Percentiles rank a stretch among this genome's conserved stretches.
These are phyloP conservation scores for Scrobipalpa costella DNA, from an alignment of 2,888 invertebrate genomes.

Conservation along the genomic window DNA sequence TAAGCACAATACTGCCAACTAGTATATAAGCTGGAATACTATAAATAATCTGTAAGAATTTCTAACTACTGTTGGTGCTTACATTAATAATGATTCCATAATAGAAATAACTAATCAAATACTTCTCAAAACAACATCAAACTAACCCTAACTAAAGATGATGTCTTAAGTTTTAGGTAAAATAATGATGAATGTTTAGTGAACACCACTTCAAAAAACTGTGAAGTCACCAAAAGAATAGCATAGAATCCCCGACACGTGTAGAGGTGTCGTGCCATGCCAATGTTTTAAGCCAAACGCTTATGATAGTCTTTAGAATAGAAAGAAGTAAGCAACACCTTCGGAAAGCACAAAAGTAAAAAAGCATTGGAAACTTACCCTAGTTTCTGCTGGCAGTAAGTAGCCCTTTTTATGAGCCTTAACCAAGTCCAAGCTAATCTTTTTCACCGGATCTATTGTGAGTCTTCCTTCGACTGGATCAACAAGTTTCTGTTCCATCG, in stretches of 20 bases:
- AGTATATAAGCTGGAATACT: slow-evolving; percentile 30
- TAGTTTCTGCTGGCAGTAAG: slow-evolving; percentile 94
- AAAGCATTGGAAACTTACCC: slow-evolving; percentile 86
- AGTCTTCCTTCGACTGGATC: slow-evolving; percentile 89
- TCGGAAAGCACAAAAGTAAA: slow-evolving; percentile 66
- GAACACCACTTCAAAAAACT: slow-evolving; percentile 58
- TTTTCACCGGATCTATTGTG: slow-evolving; percentile 78
- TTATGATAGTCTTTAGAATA: slow-evolving; percentile 71
- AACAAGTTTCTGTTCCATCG: slow-evolving; percentile 86
- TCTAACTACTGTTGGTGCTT: slow-evolving; percentile 32
- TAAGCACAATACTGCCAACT: slow-evolving; percentile 36
- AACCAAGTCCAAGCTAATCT: slow-evolving; percentile 86
- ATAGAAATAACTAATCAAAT: slow-evolving; percentile 44
- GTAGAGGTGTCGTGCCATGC: slow-evolving; percentile 76
- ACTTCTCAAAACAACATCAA: slow-evolving; percentile 39
- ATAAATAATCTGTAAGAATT: slow-evolving; percentile 29
- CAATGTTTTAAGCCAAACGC: slow-evolving; percentile 76
- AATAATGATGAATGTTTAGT: slow-evolving; percentile 39
- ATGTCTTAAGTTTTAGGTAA: slow-evolving; percentile 42
- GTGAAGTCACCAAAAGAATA: slow-evolving; percentile 53
- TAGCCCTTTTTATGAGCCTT: slow-evolving; percentile 94
- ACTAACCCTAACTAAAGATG: slow-evolving; percentile 28
- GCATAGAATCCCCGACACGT: slow-evolving; percentile 62
- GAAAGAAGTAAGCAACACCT: slow-evolving; percentile 77
- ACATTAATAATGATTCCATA: slow-evolving; percentile 39